Evolutionary conservation across 1,140 invertebrate genomes (phyloP), one percentile per base, ranked within the genome.

Genomic region (Hesperophylax magnus): DNA sequence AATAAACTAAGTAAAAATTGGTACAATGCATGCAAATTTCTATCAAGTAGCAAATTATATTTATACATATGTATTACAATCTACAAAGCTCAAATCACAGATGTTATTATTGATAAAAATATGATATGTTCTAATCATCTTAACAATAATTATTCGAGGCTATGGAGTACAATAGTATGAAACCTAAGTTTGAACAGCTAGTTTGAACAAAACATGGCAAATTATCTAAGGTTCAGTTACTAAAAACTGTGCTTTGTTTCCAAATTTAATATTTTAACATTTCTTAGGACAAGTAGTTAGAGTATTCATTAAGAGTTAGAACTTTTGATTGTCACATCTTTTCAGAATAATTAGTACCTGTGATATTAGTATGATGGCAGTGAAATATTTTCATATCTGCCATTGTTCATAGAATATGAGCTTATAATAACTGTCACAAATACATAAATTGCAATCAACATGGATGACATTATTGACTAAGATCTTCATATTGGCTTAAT

Each of bases 101-200:
- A 84, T 84, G 80, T 81, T 60, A 80, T 84, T 83, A 83, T 83
- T 63, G 53, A 80, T 81, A 79, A 76, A 83, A 83, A 80, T 75
- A 80, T 78, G 65, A 17, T 54, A 17, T 47, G 58, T 67, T 34
- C 22, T 27, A 67, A 67, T 61, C 58, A 61, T 22, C 24, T 20
- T 20, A 18, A n/a, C 6, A 5, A 22, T 61, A 61, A 61, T 61
- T n/a, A 20, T 61, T 20, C 7, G 58, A 61, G 24, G 18, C 18
- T 61, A 22, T 22, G 22, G 20, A 18, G 20, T 22, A 18, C n/a
- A 60, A 3, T 60, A 61, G 58, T 20, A 61, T 24, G 17, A 22
- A 22, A 61, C 24, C 24, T 61, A 61, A 61, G 24, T 24, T 9
- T 61, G 20, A 24, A 47, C 3, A 61, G n/a, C n/a, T n/a, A n/a